phyloP scores from a whole-genome alignment of 2,113 vertebrate species.

The Atractosteus spatula region DNA sequence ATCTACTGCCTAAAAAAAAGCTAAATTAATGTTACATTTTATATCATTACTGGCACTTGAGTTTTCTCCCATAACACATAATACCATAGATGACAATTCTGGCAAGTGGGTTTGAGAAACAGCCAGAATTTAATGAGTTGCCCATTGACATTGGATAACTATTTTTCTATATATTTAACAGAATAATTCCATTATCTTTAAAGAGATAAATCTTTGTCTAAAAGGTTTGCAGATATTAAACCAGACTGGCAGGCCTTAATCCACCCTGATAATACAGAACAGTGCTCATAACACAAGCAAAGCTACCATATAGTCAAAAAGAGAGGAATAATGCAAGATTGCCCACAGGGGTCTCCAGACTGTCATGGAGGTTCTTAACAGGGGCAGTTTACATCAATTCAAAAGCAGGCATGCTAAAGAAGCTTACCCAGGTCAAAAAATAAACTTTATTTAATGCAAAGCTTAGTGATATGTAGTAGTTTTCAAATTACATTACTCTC shows the following conservation, averaged over 20 bases:
- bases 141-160: conserved; percentile 46
- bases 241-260: conserved; percentile 56
- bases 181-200: conserved; percentile 51
- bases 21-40: conserved; percentile 43
- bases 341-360: conserved; percentile 25
- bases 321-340: conserved; percentile 15
- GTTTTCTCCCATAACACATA: conserved; percentile 25
- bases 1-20: neutral
- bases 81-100: conserved; percentile 51
- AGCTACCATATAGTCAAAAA: conserved; percentile 25
- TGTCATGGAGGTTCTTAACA: neutral
- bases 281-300: conserved; percentile 44
- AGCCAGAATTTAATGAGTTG: conserved; percentile 44
- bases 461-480: too few species aligned
- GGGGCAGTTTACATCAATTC: neutral
- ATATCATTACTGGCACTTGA: conserved; percentile 39
- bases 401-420: too few species aligned
- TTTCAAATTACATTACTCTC: too few species aligned
- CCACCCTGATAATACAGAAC: conserved; percentile 40
- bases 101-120: conserved; percentile 42
- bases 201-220: conserved; percentile 36
- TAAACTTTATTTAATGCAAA: too few species aligned
- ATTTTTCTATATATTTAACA: conserved; percentile 62
- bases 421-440: too few species aligned
- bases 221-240: conserved; percentile 38